Conservation (phyloP, 2,797 vertebrate species). For the Petrocephalus sullivani region DNA sequence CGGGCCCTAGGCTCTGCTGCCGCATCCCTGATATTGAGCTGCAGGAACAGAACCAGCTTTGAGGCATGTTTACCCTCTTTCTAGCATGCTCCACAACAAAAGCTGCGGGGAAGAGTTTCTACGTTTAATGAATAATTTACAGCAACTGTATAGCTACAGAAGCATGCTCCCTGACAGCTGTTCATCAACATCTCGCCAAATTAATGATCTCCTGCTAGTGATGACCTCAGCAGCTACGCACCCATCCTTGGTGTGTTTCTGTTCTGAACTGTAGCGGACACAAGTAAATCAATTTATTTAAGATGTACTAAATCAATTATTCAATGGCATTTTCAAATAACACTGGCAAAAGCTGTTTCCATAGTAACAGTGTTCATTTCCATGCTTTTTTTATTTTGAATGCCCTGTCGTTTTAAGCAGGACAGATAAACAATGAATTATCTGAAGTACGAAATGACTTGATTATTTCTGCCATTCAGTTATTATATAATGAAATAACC, state of each 20-base stretch:
- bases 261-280: not conserved
- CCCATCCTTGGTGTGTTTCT: not conserved
- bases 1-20: not conserved
- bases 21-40: not conserved
- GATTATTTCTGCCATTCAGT: slow-evolving; percentile 15
- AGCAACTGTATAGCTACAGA: not conserved
- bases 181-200: not conserved
- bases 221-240: not conserved
- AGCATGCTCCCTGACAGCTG: not conserved
- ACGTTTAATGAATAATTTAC: slow-evolving; percentile 3
- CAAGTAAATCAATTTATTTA: slow-evolving; percentile 43
- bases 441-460: not conserved
- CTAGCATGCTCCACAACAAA: not conserved
- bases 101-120: not conserved
- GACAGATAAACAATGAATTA: slow-evolving; percentile 31
- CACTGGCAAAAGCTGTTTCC: slow-evolving; percentile 50
- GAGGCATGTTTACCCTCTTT: not conserved
- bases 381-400: slow-evolving; percentile 45
- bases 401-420: slow-evolving; percentile 45
- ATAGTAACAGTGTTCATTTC: slow-evolving; percentile 55
- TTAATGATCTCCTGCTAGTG: not conserved
- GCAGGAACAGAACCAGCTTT: not conserved
- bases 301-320: slow-evolving; percentile 59
- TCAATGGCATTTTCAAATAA: slow-evolving; percentile 55
- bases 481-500: slow-evolving; percentile 8